phyloP scores from a whole-genome alignment of 2,888 invertebrate genomes.

The Aleiodes testaceus region DNA sequence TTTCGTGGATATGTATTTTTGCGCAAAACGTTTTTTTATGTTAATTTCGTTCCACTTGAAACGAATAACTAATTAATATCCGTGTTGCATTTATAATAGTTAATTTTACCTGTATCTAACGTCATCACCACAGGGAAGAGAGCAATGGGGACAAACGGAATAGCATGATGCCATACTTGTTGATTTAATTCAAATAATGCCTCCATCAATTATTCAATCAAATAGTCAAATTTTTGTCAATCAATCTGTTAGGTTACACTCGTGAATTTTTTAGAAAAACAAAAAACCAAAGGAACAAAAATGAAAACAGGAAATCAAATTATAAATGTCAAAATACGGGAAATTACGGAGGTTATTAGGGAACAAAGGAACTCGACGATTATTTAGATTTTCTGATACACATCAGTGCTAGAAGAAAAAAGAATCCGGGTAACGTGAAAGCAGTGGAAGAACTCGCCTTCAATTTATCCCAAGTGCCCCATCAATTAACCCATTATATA shows the following conservation, averaged over 20 bases:
- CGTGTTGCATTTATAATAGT: slow-evolving; percentile 15
- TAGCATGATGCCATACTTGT: slow-evolving; percentile 52
- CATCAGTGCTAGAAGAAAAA: slow-evolving; percentile 6
- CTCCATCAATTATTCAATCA: background rate
- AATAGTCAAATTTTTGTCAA: background rate
- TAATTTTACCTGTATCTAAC: slow-evolving; percentile 54
- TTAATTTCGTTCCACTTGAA: too few species aligned
- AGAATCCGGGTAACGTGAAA: slow-evolving; percentile 28
- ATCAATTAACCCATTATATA: slow-evolving; percentile 11
- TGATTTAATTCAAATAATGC: slow-evolving; percentile 3
- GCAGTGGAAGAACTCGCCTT: slow-evolving; percentile 8
- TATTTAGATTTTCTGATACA: slow-evolving; percentile 12
- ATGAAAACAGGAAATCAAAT: slow-evolving; percentile 1
- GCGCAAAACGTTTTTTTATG: too few species aligned
- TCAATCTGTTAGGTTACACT: slow-evolving; percentile 26
- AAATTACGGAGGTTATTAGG: background rate
- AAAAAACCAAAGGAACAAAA: slow-evolving; percentile 4
- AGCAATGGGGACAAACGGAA: slow-evolving; percentile 53
- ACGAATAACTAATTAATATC: too few species aligned
- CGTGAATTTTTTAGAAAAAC: slow-evolving; percentile 33
- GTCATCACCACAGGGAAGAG: slow-evolving; percentile 54
- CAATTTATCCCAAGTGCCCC: slow-evolving; percentile 9
- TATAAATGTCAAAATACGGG: slow-evolving; percentile 13
- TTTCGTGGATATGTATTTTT: background rate
- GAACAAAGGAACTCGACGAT: slow-evolving; percentile 30